Base-by-base conservation (phyloP, 64 coral and sea anemone species). In the Astreopora myriophthalma region DNA sequence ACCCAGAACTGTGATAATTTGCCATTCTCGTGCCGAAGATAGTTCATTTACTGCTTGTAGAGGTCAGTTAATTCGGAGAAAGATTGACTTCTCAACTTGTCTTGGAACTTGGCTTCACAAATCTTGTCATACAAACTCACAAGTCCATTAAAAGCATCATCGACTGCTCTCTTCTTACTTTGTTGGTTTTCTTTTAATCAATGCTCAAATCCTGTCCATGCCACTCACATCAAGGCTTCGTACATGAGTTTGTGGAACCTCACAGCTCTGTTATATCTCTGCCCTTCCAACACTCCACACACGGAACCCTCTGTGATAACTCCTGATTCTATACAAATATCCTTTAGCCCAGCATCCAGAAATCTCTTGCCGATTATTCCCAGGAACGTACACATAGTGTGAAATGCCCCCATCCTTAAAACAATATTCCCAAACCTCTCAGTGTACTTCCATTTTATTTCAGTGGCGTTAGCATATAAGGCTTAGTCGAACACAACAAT, bases 171-270 rank as follows among this genome's bases (percentile, higher is more conserved):
- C 33, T 49, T 55, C 22, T 16, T 39, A 33, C 57, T 34, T 37
- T 71, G 19, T 58, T 22, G 40, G 10, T 71, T 49, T 22, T 87
- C 68, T 49, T 44, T 70, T 51, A 84, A 20, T 76, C 89, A 91
- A 28, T 6, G 7, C 10, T 55, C 32, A 42, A 84, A 84, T 31
- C 63, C 65, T 49, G 40, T 57, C 89, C 89, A 91, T 11, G 57
- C 42, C n/a, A 34, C 17, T 82, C 89, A 33, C 77, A 83, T 84
- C 8, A 91, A 65, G 13, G 89, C 76, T 71, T 91, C 76, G 49
- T 91, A 91, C 30, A 83, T 20, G 46, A 91, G 38, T 55, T 91
- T 91, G 33, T 91, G 89, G 42, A 91, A 73, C 25, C 89, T 49
- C 22, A 91, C 34, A 32, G 46, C 77, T 33, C 77, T 66, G 74